Evolutionary conservation across 2,888 invertebrate species (phyloP).

Genomic region (Morinoia aosen): DNA sequence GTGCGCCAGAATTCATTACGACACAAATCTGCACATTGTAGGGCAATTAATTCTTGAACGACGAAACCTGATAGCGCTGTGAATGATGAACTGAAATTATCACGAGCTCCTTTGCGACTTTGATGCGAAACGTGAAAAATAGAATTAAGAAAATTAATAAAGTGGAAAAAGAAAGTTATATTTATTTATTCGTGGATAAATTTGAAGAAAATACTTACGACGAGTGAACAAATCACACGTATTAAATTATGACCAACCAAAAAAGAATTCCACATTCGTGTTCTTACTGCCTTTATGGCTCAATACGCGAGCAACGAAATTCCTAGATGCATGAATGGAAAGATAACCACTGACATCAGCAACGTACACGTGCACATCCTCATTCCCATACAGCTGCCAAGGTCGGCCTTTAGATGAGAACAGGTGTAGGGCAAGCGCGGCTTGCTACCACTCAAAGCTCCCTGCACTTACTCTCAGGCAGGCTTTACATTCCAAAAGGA

Average conservation of each 20-base stretch:
- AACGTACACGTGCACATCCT: neutral
- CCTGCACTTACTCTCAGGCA: neutral
- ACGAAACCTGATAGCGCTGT: neutral
- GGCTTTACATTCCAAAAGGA: neutral
- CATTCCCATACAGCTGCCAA: neutral
- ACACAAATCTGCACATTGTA: neutral
- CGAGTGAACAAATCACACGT: neutral
- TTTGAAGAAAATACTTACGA: neutral
- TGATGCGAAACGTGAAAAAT: neutral
- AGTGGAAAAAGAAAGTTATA: neutral
- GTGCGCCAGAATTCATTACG: neutral
- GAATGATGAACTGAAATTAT: neutral
- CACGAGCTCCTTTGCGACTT: neutral
- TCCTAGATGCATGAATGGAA: neutral
- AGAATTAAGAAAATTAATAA: neutral
- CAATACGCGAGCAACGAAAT: neutral
- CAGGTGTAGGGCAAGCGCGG: neutral
- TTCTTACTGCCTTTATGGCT: neutral
- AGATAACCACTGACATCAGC: neutral
- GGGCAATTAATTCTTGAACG: neutral
- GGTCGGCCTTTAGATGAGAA: neutral
- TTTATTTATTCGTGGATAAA: neutral
- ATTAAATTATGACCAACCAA: neutral
- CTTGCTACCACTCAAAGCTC: neutral
- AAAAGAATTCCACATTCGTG: neutral